Percentiles rank a stretch among this genome's conserved stretches.
phyloP scores from a whole-genome alignment of 2,113 vertebrate species.

The Tamias sibiricus region DNA sequence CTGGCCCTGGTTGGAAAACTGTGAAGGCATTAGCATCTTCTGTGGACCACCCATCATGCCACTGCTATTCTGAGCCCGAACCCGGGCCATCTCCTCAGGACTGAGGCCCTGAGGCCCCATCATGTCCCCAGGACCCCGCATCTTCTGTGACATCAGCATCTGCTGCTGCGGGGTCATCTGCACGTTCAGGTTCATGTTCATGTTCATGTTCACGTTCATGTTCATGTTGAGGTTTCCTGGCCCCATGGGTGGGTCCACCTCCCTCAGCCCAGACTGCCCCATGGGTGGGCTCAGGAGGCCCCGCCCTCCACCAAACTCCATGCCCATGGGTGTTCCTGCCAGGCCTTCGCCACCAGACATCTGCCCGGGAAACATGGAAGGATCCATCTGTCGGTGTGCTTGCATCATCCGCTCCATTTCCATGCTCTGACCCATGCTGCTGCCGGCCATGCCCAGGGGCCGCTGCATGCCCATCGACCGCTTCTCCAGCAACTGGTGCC shows the following conservation, averaged over 20 bases:
- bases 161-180: constrained; percentile 94
- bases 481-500: constrained; percentile 95
- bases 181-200: constrained; percentile 93
- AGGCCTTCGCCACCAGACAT: constrained; percentile 84
- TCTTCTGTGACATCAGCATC: constrained; percentile 94
- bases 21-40: constrained; percentile 92
- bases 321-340: constrained; percentile 83
- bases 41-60: constrained; percentile 86
- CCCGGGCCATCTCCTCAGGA: constrained; percentile 91
- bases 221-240: constrained; percentile 91
- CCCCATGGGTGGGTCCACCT: constrained; percentile 92
- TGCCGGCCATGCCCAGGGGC: constrained; percentile 84
- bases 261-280: constrained; percentile 90
- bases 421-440: constrained; percentile 89
- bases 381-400: constrained; percentile 90
- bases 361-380: constrained; percentile 87
- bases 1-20: constrained; percentile 90
- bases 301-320: constrained; percentile 93
- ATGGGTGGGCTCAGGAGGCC: constrained; percentile 94
- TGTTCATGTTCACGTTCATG: constrained; percentile 93
- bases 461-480: constrained; percentile 90
- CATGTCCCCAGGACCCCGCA: constrained; percentile 89
- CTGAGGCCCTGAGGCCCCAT: constrained; percentile 88
- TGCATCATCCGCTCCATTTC: constrained; percentile 94
- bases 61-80: constrained; percentile 91